Evolutionary conservation across 2,113 vertebrate genomes (phyloP), one percentile per base, ranked within the genome.

Genomic region (Oryzias melastigma): DNA sequence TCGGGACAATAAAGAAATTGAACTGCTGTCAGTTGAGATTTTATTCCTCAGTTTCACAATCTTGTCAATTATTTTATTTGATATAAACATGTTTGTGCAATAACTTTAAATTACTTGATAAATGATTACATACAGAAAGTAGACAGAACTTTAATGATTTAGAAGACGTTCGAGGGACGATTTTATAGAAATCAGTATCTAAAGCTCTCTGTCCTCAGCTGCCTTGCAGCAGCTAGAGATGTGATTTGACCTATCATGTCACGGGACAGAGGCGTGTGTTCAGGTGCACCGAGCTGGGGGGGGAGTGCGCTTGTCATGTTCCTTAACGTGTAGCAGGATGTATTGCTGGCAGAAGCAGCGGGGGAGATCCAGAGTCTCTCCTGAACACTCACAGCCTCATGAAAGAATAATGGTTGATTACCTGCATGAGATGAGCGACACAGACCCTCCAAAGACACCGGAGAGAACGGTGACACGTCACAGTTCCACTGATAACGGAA

Each of bases 321-420:
- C 66, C 60, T 77, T 65, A 55, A 88, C 80, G 90, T 92, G 90
- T 87, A 87, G 75, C 75, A 66, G 79, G 85, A 91, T 78, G 80
- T 85, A 85, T 88, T 73, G 80, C 78, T 82, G 84, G 80, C 75
- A 85, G 82, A 84, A 81, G 70, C 84, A 82, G 75, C 73, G 73
- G 83, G 76, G 85, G 70, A 79, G 72, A 76, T 73, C 55, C 67
- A 73, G 67, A 54, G 69, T 75, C 78, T 81, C 81, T 87, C 72
- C 78, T 74, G 67, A 84, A 88, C 90, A 90, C 91, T 91, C 87
- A 80, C 43, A 59, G 80, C 49, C 68, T 87, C 88, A 87, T 88
- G 85, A 89, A 89, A 88, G 85, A 88, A 91, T 87, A 71, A 90
- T 88, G 80, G 17, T 81, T 84, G 83, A 90, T 90, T 89, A 91